Conservation (phyloP, 2,797 vertebrate genomes). For the Lepidocolaptes lacrymiger region DNA sequence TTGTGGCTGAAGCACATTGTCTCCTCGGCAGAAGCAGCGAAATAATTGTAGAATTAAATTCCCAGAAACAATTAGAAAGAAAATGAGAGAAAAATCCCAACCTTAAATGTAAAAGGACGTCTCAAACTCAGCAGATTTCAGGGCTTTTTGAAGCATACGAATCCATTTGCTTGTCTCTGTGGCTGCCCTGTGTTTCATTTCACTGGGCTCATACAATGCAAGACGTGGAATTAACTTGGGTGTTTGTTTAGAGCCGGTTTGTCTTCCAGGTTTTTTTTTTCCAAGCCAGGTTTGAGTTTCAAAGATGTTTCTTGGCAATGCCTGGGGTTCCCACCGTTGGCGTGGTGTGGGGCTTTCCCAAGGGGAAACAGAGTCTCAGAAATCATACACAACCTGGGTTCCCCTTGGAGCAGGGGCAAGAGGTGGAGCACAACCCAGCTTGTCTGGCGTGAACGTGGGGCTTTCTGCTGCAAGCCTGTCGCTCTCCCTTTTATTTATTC, state of each 20-base stretch:
- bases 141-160: not conserved
- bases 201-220: constrained; percentile 49
- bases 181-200: constrained; percentile 3
- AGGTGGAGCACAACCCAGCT: not conserved
- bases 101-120: not conserved
- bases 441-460: rapidly evolving
- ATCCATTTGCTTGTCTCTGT: not conserved
- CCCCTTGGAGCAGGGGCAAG: not conserved
- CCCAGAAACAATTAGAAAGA: constrained; percentile 21
- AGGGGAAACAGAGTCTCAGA: constrained; percentile 8
- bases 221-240: not conserved
- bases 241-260: constrained; percentile 45
- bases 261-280: constrained; percentile 14
- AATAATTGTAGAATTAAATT: not conserved
- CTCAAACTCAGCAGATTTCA: not conserved
- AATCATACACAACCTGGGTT: not conserved
- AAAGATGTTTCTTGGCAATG: constrained; percentile 21
- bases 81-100: not conserved
- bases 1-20: not conserved
- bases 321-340: not conserved
- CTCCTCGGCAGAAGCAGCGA: not conserved
- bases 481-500: constrained; percentile 39
- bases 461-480: not conserved
- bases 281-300: constrained; percentile 55
- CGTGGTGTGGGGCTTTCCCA: rapidly evolving